Base-by-base conservation (phyloP, 2,797 vertebrate genomes). In the Schizopygopsis pylzovi region DNA sequence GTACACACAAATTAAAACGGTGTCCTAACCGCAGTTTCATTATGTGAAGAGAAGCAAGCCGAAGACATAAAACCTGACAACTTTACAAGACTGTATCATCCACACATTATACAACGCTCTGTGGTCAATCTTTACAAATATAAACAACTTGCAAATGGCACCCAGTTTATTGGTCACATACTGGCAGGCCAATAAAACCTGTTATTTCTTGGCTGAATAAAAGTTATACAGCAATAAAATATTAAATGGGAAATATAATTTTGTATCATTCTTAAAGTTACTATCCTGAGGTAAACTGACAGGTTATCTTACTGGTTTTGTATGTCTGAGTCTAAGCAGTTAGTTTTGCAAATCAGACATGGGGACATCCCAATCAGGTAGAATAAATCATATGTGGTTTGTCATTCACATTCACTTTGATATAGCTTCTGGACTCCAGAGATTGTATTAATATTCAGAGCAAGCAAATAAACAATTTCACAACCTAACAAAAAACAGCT, bases 1-100 rank as follows among this genome's bases (percentile, higher is more conserved):
- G 73, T 82, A 13, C 43, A 67, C 43, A 77, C 49, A 87, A 71
- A 88, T 89, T 82, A 88, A 87, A 63, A 79, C 71, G 45, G 39
- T 67, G 59, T 77, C 68, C 54, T 28, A 63, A 56, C 15, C n/a
- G 68, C 67, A 84, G 72, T 85, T 79, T 80, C 3, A 79, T 49
- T 54, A 72, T 41, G 72, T 49, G 41, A 61, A 61, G 61, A 82
- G 73, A 18, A 12, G 61, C 45, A 49, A 85, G 63, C 25, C 39
- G 82, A 68, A 61, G 39, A 54, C 52, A 72, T 87, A 86, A 88
- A 87, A 78, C 28, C 33, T 10, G 73, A 79, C 22, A 81, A 22
- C 20, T 81, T 76, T 88, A 82, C 59, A 47, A 85, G 82, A 85
- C n/a, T 28, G 56, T 20, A 25, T 82, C 59, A 16, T 49, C 52